Percentiles rank a stretch among this genome's conserved stretches.
phyloP scores from a whole-genome alignment of 92 coral and sea anemone genomes.

The Meandrina meandrites region DNA sequence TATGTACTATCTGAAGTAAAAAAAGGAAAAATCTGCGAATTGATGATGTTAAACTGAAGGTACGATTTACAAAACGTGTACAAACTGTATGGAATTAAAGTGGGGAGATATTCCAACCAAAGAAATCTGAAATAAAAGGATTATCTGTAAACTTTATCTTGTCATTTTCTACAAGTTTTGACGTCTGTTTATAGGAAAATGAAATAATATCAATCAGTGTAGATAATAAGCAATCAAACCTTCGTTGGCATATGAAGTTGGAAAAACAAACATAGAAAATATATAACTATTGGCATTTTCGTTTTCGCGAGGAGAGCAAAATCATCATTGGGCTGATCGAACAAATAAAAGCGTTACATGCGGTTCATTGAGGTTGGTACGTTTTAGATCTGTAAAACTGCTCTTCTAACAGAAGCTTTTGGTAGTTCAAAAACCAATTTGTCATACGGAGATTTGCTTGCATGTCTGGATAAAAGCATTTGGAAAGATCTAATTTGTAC shows the following conservation, averaged over 20 bases:
- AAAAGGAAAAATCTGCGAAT: background rate
- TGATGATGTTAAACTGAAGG: background rate
- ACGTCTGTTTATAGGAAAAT: background rate
- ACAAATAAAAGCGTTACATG: background rate
- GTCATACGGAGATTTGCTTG: no score
- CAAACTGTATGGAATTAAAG: background rate
- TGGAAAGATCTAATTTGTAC: no score
- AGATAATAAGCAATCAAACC: background rate
- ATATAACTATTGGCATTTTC: background rate
- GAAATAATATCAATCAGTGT: background rate
- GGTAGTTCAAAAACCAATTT: no score
- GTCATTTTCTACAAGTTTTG: background rate
- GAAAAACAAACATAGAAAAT: background rate
- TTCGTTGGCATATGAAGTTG: background rate
- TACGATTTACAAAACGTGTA: background rate
- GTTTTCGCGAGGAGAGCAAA: background rate
- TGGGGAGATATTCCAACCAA: background rate
- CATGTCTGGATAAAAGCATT: no score
- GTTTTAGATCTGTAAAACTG: no score
- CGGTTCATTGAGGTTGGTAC: no score
- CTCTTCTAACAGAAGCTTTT: no score
- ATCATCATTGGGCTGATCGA: background rate
- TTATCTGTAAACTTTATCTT: background rate
- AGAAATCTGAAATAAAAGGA: background rate
- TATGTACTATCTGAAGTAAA: background rate